Base-by-base conservation (phyloP, 2,888 invertebrate genomes). In the Plutella xylostella region DNA sequence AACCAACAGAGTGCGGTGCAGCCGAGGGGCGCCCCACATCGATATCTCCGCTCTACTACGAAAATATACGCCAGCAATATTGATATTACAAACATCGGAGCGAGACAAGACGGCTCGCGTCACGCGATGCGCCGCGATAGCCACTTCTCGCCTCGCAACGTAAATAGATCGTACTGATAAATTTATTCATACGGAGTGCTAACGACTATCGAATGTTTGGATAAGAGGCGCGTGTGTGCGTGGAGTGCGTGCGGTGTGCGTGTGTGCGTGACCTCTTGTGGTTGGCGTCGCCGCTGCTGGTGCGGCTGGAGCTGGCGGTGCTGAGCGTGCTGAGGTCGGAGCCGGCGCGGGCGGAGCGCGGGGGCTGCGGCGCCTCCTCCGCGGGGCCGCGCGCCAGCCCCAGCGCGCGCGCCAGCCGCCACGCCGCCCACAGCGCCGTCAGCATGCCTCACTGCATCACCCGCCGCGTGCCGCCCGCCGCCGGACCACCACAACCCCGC, bases 401-500 rank as follows among this genome's bases (percentile, higher is more conserved):
- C 60, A 88, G 74, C 73, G 86, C 87, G 68, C 88, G 87, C 64
- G 87, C 85, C 55, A 85, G 82, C 61, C 87, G 85, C 88, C 88
- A 88, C 75, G 87, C 73, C 72, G 88, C 83, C 63, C 87, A 86
- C 61, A 88, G 82, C 63, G 88, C 69, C 63, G 88, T 87, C 73
- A 88, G 75, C 88, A 88, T 88, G 55, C 68, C 76, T 75, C n/a
- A n/a, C n/a, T n/a, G n/a, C n/a, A n/a, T n/a, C n/a, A 56, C 75
- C 69, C 55, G 65, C 66, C 64, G 65, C 68, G 53, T 72, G 67
- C 57, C 63, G 53, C 50, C 33, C 15, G 19, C 19, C 19, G 39
- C 40, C 40, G 35, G 42, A 42, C 43, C 44, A 41, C 46, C 25
- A 44, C 44, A 40, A 43, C 47, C 44, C 43, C 44, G 43, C 46